Conservation (phyloP, 1,140 invertebrate genomes). For the Ylistrum balloti region DNA sequence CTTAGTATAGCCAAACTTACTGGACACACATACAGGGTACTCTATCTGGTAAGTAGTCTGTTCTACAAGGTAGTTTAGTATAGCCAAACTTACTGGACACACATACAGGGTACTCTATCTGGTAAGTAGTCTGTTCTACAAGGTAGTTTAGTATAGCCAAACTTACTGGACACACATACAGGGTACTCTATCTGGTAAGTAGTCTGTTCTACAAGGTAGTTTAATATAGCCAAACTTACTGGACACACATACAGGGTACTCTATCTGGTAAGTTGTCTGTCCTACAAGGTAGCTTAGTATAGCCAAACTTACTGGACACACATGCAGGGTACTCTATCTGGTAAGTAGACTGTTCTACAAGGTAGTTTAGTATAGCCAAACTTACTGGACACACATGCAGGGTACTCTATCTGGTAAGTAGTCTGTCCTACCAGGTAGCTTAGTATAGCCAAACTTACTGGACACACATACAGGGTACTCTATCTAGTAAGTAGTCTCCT, state of each 20-base stretch:
- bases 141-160: constrained; percentile 89
- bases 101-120: constrained; percentile 98
- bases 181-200: constrained; percentile 91
- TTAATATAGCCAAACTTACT: constrained; percentile 99
- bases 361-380: constrained; percentile 71
- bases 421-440: too few relatives aligned
- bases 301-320: too few relatives aligned
- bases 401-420: constrained; percentile 93
- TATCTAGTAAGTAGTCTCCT: too few relatives aligned
- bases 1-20: too few relatives aligned
- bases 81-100: too few relatives aligned
- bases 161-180: constrained; percentile 98
- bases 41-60: constrained; percentile 84
- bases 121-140: constrained; percentile 81
- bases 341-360: constrained; percentile 77
- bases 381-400: constrained; percentile 99
- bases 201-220: too few relatives aligned
- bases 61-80: constrained; percentile 98
- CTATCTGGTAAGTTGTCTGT: too few relatives aligned
- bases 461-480: too few relatives aligned
- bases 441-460: constrained; percentile 98
- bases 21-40: too few relatives aligned
- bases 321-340: constrained; percentile 96
- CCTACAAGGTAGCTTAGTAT: too few relatives aligned
- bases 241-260: constrained; percentile 96